These are phyloP conservation scores for Thyatira batis DNA, from an alignment of 2,888 invertebrate species.

Conservation along the genomic window DNA sequence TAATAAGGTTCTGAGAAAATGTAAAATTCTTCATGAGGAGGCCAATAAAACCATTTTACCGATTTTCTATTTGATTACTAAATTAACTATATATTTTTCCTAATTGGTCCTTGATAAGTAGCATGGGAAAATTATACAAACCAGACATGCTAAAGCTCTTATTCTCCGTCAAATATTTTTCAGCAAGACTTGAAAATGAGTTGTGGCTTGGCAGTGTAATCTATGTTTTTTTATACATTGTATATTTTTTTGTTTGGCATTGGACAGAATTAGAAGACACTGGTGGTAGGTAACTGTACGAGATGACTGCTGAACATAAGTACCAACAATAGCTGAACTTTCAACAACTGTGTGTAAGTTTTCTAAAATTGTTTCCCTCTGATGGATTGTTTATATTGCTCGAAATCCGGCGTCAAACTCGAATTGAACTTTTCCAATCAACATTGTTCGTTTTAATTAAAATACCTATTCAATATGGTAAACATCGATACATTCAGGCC, in stretches of 20 bases:
- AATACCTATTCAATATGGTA: conserved; percentile 21
- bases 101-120: no score
- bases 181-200: conserved; percentile 1
- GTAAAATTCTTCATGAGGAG: no score
- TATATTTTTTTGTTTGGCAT: conserved; percentile 9
- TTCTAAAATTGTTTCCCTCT: conserved; percentile 28
- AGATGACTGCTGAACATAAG: conserved; percentile 4
- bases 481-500: conserved; percentile 7
- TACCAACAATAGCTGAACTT: conserved; percentile 20
- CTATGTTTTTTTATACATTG: conserved; percentile 6
- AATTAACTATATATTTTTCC: no score
- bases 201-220: conserved; percentile 5
- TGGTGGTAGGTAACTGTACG: conserved; percentile 6
- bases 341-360: conserved; percentile 21
- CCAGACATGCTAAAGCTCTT: conserved; percentile 4
- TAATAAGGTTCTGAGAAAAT: no score
- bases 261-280: conserved; percentile 14
- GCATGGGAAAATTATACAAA: background rate
- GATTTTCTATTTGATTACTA: no score
- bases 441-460: conserved; percentile 32
- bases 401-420: conserved; percentile 31
- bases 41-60: no score
- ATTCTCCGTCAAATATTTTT: conserved; percentile 5
- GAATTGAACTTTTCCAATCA: conserved; percentile 25
- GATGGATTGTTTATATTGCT: conserved; percentile 32